phyloP scores from a whole-genome alignment of 2,797 vertebrate species.

The Tangara arthus region DNA sequence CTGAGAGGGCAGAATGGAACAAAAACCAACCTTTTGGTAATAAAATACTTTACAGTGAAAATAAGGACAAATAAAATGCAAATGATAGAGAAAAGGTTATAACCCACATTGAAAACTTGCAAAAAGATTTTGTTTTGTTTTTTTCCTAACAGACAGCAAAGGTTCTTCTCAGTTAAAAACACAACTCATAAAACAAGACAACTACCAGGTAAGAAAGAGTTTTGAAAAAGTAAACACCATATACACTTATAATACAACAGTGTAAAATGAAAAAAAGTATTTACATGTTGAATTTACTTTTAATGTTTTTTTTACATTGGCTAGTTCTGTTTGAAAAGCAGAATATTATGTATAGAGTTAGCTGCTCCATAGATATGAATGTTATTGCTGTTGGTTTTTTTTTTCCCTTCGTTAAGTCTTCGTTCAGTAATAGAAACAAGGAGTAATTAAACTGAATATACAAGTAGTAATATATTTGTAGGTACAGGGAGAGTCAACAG shows the following conservation, averaged over 20 bases:
- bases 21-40: constrained; percentile 68
- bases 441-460: constrained; percentile 75
- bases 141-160: constrained; percentile 78
- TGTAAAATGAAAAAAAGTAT: constrained; percentile 85
- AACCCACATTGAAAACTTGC: constrained; percentile 57
- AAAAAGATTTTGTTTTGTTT: constrained; percentile 51
- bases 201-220: constrained; percentile 86
- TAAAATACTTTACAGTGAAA: constrained; percentile 80
- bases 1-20: constrained; percentile 5
- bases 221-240: constrained; percentile 86
- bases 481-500: constrained; percentile 77
- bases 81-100: constrained; percentile 6
- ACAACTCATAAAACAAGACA: constrained; percentile 83
- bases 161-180: constrained; percentile 83
- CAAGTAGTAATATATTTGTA: constrained; percentile 63
- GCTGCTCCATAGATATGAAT: constrained; percentile 81
- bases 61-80: constrained; percentile 51
- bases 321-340: constrained; percentile 80
- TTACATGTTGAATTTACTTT: constrained; percentile 85
- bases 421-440: constrained; percentile 82
- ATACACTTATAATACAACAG: constrained; percentile 90
- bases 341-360: constrained; percentile 69
- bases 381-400: constrained; percentile 92
- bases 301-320: constrained; percentile 81
- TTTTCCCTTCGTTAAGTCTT: constrained; percentile 75